Base-by-base conservation (phyloP, 2,113 vertebrate genomes). In the Sapajus apella region DNA sequence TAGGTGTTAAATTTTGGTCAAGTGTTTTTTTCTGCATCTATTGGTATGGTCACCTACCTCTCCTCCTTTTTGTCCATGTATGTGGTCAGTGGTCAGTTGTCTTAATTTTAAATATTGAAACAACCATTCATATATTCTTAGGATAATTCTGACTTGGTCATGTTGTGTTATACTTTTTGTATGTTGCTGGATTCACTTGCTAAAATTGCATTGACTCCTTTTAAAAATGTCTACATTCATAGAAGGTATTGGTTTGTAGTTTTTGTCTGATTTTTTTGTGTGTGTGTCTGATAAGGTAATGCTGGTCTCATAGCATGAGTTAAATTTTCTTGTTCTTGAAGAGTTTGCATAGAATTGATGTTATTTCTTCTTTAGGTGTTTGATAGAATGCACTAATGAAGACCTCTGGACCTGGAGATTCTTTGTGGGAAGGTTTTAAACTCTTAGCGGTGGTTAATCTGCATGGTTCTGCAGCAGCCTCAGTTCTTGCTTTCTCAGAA, bases 351-450 rank as follows among this genome's bases (percentile, higher is more conserved):
- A 45, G 16, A 86, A 85, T 82, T 90, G 82, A 14, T 72, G 14
- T 70, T 86, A 45, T 45, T 90, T 75, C 35, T 85, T 73, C 16
- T 83, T 66, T 76, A 92, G 75, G 17, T 76, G 56, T 95, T 92
- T 88, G 47, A 20, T 89, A 47, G 20, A 77, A 70, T 76, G 92
- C 58, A 83, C 25, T 30, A 58, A 7, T 40, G 70, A 88, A 68
- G 35, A 66, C 21, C 32, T 76, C 68, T 87, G 82, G 82, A 25
- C 56, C 84, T 94, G 25, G 32, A 82, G 47, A 81, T 82, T 77
- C 32, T 82, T 88, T 95, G 68, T 88, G 70, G 50, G 50, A 55
- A 79, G 6, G 45, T 92, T 91, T 94, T 77, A 94, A 88, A 64
- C 27, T 64, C 27, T 64, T 32, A 64, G 11, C 12, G 2, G 27